Evolutionary conservation across 2,888 invertebrate species (phyloP).

Genomic region (Trachelus troglodyta): DNA sequence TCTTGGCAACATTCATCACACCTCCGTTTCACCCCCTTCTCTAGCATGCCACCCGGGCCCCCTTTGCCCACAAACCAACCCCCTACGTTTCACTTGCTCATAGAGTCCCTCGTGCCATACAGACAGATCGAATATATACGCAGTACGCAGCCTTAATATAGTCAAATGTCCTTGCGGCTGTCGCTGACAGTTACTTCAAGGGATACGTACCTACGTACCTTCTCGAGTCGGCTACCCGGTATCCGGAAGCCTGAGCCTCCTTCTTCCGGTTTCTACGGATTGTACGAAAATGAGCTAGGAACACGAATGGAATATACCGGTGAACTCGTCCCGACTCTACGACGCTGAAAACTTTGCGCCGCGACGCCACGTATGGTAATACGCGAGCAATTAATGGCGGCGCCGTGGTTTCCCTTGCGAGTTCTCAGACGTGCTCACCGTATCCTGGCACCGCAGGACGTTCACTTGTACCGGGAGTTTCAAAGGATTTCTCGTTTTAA

Average conservation of each 20-base stretch:
- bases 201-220: background rate
- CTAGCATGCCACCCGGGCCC: background rate
- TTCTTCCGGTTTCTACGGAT: background rate
- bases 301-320: background rate
- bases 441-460: background rate
- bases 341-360: background rate
- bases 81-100: background rate
- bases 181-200: constrained; percentile 12
- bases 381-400: background rate
- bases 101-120: background rate
- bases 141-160: constrained; percentile 15
- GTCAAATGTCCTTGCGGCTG: constrained; percentile 21
- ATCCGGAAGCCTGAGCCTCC: background rate
- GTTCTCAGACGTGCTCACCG: background rate
- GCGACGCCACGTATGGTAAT: background rate
- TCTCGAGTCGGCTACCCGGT: background rate
- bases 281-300: background rate
- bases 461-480: background rate
- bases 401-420: background rate
- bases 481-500: background rate
- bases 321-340: background rate
- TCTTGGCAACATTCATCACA: constrained; percentile 24
- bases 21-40: constrained; percentile 3
- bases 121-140: constrained; percentile 4
- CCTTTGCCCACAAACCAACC: background rate